These are phyloP conservation scores for Rhynchotus rufescens DNA, from an alignment of 2,797 vertebrate species.

Conservation along the genomic window DNA sequence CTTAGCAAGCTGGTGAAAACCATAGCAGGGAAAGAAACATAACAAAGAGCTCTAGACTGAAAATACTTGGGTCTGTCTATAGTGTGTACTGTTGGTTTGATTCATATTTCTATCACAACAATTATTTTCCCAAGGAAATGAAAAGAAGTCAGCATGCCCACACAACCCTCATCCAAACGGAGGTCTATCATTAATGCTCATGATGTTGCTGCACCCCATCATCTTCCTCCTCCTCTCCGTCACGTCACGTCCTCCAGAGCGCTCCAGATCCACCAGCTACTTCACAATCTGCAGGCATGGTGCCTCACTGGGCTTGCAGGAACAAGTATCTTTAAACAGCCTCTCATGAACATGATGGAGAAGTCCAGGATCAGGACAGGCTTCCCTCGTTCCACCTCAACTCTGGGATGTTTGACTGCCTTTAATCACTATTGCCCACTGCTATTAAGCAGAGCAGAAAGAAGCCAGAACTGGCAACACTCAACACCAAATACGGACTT, in stretches of 20 bases:
- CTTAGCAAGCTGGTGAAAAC: slow-evolving; percentile 19
- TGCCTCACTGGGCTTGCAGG: neutral
- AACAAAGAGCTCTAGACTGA: neutral
- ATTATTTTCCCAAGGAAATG: neutral
- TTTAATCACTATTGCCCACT: neutral
- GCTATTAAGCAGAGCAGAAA: neutral
- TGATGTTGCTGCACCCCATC: neutral
- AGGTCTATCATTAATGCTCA: neutral
- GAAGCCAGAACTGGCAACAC: neutral
- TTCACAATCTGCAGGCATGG: neutral
- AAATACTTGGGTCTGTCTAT: neutral
- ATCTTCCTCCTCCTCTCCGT: neutral
- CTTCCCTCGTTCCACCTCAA: neutral
- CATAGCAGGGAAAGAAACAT: neutral
- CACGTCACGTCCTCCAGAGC: neutral
- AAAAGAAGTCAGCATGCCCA: neutral
- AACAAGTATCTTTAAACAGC: neutral
- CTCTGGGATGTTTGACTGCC: neutral
- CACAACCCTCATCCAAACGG: neutral
- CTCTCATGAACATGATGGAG: neutral
- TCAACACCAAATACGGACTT: neutral
- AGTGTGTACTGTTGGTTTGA: neutral
- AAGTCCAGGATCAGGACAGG: neutral
- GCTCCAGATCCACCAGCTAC: neutral
- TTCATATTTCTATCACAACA: neutral